These are phyloP conservation scores for Rachycentron canadum DNA, from an alignment of 2,797 vertebrate genomes.

Conservation along the genomic window DNA sequence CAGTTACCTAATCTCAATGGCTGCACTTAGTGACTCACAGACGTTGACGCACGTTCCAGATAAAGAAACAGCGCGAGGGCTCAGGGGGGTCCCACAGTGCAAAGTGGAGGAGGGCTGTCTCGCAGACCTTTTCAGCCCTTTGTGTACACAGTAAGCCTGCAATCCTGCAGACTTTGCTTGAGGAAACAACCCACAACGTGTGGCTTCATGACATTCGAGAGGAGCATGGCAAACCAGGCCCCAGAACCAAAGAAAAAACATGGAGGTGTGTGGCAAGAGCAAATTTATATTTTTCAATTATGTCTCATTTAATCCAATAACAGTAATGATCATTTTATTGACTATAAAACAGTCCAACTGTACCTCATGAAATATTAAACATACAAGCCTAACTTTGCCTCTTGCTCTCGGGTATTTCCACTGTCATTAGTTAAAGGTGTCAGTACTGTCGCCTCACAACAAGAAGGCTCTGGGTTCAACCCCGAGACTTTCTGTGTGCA, in stretches of 20 bases:
- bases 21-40: conserved; percentile 18
- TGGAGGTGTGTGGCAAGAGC: background rate
- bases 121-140: conserved; percentile 18
- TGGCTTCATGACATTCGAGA: background rate
- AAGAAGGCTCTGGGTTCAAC: no score
- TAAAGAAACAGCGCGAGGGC: conserved; percentile 24
- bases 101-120: conserved; percentile 14
- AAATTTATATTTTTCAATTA: conserved; percentile 22
- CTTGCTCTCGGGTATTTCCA: background rate
- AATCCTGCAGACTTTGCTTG: conserved; percentile 1
- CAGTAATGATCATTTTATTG: background rate
- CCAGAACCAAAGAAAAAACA: background rate
- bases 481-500: no score
- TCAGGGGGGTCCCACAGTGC: conserved; percentile 11
- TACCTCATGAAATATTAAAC: background rate
- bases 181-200: conserved; percentile 3
- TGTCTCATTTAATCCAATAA: background rate
- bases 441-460: no score
- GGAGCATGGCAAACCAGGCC: background rate
- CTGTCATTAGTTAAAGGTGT: no score
- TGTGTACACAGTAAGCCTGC: conserved; percentile 1
- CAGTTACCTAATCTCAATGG: conserved; percentile 23
- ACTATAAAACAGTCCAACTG: conserved; percentile 8
- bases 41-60: conserved; percentile 1
- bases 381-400: background rate